A percentile compares a stretch with the other conserved stretches of the same genome.
Evolutionary conservation across 2,797 vertebrate species (phyloP).

Genomic region (Scyliorhinus canicula): DNA sequence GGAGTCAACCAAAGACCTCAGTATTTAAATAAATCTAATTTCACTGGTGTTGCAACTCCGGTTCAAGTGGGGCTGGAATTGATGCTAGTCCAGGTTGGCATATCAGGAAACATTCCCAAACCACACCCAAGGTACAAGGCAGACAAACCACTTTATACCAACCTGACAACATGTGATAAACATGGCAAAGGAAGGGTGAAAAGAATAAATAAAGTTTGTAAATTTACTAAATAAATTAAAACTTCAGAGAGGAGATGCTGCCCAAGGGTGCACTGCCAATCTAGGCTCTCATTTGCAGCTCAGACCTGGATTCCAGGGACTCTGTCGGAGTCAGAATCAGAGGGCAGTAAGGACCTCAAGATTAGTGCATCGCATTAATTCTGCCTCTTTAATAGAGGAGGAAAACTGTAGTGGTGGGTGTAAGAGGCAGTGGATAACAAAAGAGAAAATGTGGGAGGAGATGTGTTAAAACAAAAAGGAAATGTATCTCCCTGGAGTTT

Average conservation of each 20-base stretch:
- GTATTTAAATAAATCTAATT: too few relatives aligned
- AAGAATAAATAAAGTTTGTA: neutral
- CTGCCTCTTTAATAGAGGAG: neutral
- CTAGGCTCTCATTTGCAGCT: neutral
- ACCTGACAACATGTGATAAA: neutral
- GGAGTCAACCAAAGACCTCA: too few relatives aligned
- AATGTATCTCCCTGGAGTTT: neutral
- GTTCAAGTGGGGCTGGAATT: too few relatives aligned
- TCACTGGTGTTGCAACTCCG: too few relatives aligned
- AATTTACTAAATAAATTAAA: neutral
- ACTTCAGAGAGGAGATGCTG: neutral
- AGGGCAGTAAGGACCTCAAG: neutral
- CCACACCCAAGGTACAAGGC: neutral
- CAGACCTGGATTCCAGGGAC: neutral
- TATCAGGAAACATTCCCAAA: too few relatives aligned
- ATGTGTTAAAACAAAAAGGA: neutral
- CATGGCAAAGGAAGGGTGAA: neutral
- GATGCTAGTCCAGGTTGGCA: too few relatives aligned
- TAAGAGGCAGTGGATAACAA: neutral
- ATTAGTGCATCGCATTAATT: neutral
- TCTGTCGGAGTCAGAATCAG: too few relatives aligned
- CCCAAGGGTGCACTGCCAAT: neutral
- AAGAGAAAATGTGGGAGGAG: neutral
- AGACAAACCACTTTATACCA: neutral
- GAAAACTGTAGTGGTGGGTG: neutral